Percentiles rank a stretch among this genome's conserved stretches.
phyloP scores from a whole-genome alignment of 2,888 invertebrate species.

The Ptilodon capucinus region DNA sequence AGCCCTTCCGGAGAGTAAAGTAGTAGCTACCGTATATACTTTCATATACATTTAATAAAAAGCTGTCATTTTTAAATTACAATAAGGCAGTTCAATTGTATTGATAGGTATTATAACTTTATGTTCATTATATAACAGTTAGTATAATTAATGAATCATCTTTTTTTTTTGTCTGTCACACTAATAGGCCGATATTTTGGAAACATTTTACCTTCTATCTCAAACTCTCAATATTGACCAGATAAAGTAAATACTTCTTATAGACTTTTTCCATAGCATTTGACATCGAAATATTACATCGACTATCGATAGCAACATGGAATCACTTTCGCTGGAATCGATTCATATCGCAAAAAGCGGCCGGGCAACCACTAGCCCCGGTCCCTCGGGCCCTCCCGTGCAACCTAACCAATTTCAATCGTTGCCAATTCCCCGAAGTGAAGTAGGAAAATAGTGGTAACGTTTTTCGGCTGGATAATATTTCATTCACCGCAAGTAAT shows the following conservation, averaged over 20 bases:
- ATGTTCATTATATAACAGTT: too few relatives aligned
- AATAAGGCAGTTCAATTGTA: too few relatives aligned
- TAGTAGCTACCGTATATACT: too few relatives aligned
- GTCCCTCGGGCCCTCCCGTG: slow-evolving; percentile 44
- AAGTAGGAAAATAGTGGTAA: slow-evolving; percentile 30
- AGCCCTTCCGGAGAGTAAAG: too few relatives aligned
- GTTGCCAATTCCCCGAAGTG: slow-evolving; percentile 25
- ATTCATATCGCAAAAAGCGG: slow-evolving; percentile 66
- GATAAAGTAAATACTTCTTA: slow-evolving; percentile 13
- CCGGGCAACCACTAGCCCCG: slow-evolving; percentile 36
- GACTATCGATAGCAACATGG: slow-evolving; percentile 55
- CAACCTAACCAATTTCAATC: slow-evolving; percentile 10
- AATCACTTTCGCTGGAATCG: slow-evolving; percentile 67
- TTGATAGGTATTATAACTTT: too few relatives aligned
- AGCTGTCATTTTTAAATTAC: too few relatives aligned
- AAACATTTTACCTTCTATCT: background rate
- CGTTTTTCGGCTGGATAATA: slow-evolving; percentile 44
- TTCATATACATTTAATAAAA: too few relatives aligned
- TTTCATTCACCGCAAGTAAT: slow-evolving; percentile 71
- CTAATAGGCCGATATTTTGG: background rate
- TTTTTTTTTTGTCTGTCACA: too few relatives aligned
- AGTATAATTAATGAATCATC: too few relatives aligned
- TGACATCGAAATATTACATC: slow-evolving; percentile 40
- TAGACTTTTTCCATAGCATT: slow-evolving; percentile 24
- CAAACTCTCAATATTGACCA: background rate